Evolutionary conservation across 2,888 invertebrate species (phyloP).

Genomic region (Euplexia lucipara): DNA sequence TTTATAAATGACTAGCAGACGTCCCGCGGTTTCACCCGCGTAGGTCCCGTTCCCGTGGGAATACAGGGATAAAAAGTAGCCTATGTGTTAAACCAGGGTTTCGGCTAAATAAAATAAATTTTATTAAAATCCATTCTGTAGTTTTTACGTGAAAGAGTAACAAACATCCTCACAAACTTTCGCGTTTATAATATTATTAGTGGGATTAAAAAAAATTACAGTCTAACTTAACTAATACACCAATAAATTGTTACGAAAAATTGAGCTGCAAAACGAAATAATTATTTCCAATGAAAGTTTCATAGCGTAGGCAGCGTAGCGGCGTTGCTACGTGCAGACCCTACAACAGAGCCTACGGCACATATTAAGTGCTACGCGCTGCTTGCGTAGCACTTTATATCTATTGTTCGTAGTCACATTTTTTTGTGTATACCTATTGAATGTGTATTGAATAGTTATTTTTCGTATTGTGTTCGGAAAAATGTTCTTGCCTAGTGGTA

Average conservation of each 20-base stretch:
- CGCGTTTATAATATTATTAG: too few relatives aligned
- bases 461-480: slow-evolving; percentile 9
- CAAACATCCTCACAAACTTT: too few relatives aligned
- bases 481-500: neutral
- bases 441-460: neutral
- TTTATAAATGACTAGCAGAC: too few relatives aligned
- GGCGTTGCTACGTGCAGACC: slow-evolving; percentile 5
- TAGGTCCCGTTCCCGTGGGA: too few relatives aligned
- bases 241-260: neutral
- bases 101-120: too few relatives aligned
- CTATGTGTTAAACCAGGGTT: too few relatives aligned
- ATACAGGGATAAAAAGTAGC: too few relatives aligned
- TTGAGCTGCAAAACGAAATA: neutral
- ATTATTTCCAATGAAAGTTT: neutral
- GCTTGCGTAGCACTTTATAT: slow-evolving; percentile 16
- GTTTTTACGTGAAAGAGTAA: too few relatives aligned
- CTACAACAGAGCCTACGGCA: neutral
- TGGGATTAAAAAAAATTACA: neutral
- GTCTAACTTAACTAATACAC: neutral
- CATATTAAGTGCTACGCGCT: slow-evolving; percentile 8
- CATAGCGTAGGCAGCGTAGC: slow-evolving; percentile 12
- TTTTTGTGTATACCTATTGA: neutral
- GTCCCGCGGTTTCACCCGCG: too few relatives aligned
- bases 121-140: too few relatives aligned
- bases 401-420: slow-evolving; percentile 6